Evolutionary conservation across 2,113 vertebrate species (phyloP), one percentile per base, ranked within the genome.

Genomic region (Eptesicus fuscus): DNA sequence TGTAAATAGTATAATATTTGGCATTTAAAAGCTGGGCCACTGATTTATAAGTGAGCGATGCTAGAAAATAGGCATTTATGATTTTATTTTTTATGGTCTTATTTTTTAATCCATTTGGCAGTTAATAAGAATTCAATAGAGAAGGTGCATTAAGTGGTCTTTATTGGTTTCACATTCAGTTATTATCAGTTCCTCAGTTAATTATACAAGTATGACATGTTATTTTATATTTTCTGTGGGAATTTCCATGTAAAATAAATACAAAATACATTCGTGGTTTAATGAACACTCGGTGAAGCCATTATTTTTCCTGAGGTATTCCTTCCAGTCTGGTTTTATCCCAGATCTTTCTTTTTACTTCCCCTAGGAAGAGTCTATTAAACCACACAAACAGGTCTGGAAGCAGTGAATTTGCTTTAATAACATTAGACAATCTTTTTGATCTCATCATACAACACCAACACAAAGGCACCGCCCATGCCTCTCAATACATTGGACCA

Each of bases 401-500:
- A 96, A 96, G 94, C 97, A 97, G 95, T 98, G 97, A 98, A 96
- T 95, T 74, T 18, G 49, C 35, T 97, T 96, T 97, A 93, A 97
- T 93, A 42, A 7, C 91, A 98, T 99, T 99, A 99, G 98, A 99
- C 98, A 8, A 69, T 99, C 96, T 99, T 99, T 98, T 99, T 99
- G 97, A 99, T 99, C 98, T 99, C 99, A 93, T 99, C 99, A 17
- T 99, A 99, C 98, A 99, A 98, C 96, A 99, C 99, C 98, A 99
- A 94, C 98, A 99, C 99, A 96, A 99, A 99, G 98, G 99, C 99
- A 35, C 99, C 99, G 0, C 99, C 99, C 99, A 99, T 99, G 97
- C 99, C 99, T 98, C 99, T 99, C 98, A 99, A 97, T 94, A 99
- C 99, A 40, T 99, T 99, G 77, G 99, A 99, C 99, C 99, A 99